Evolutionary conservation across 2,113 vertebrate species (phyloP).

Genomic region (Sminthopsis crassicaudata): DNA sequence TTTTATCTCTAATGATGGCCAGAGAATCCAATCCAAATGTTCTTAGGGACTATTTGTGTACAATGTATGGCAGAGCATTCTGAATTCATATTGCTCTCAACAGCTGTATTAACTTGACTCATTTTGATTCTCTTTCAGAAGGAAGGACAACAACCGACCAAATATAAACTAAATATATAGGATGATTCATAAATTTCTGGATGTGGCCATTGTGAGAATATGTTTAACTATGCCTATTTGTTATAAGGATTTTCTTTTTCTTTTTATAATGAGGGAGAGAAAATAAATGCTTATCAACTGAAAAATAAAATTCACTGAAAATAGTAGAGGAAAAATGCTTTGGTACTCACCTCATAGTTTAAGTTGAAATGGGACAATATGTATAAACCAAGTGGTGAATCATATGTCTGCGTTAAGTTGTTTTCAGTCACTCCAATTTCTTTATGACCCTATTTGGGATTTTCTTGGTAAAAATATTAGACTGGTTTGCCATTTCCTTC

Average conservation of each 20-base stretch:
- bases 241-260: too few relatives aligned
- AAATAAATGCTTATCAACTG: background rate
- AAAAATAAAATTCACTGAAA: background rate
- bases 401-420: background rate
- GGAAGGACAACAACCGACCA: too few relatives aligned
- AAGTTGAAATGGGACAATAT: background rate
- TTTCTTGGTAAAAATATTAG: background rate
- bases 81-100: too few relatives aligned
- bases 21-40: too few relatives aligned
- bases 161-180: background rate
- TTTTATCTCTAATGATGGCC: too few relatives aligned
- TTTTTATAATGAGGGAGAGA: background rate
- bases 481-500: background rate
- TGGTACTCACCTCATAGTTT: background rate
- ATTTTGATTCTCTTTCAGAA: too few relatives aligned
- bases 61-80: too few relatives aligned
- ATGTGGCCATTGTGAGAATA: too few relatives aligned
- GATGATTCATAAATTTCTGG: background rate
- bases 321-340: background rate
- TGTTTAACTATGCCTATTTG: too few relatives aligned
- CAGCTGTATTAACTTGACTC: too few relatives aligned
- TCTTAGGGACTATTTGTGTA: too few relatives aligned
- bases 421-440: background rate
- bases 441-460: background rate
- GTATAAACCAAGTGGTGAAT: background rate